Conservation (phyloP, 92 coral and sea anemone genomes). For the Siderastrea siderea region DNA sequence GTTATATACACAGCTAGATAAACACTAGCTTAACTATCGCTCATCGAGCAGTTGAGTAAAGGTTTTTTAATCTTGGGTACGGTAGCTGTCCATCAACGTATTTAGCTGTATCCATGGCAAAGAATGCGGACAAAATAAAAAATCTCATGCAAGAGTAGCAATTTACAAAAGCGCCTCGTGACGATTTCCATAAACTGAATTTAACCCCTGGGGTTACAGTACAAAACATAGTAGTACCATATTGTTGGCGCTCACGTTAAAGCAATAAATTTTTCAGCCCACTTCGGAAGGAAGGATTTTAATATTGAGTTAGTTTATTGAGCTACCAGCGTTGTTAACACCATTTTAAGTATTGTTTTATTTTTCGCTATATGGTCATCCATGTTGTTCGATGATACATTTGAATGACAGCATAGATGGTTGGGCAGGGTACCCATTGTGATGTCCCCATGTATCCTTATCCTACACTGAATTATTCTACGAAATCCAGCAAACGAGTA, state of each 20-base stretch:
- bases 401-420: too few relatives aligned
- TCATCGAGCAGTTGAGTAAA: not conserved
- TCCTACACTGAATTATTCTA: too few relatives aligned
- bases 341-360: too few relatives aligned
- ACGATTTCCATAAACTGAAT: not conserved
- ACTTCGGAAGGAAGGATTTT: too few relatives aligned
- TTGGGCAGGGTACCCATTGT: too few relatives aligned
- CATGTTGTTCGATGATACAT: too few relatives aligned
- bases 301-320: too few relatives aligned
- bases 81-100: not conserved
- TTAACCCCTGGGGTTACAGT: not conserved
- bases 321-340: too few relatives aligned
- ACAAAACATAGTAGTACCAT: not conserved
- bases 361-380: too few relatives aligned
- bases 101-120: not conserved
- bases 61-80: not conserved
- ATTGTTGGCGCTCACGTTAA: not conserved
- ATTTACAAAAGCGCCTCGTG: not conserved
- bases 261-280: not conserved
- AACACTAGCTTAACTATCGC: not conserved
- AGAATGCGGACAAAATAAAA: conserved; percentile 13
- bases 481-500: too few relatives aligned
- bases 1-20: not conserved
- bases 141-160: conserved; percentile 2
- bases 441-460: too few relatives aligned